Evolutionary conservation across 2,888 invertebrate species (phyloP), one percentile per base, ranked within the genome.

Genomic region (Bhutanitis thaidina): DNA sequence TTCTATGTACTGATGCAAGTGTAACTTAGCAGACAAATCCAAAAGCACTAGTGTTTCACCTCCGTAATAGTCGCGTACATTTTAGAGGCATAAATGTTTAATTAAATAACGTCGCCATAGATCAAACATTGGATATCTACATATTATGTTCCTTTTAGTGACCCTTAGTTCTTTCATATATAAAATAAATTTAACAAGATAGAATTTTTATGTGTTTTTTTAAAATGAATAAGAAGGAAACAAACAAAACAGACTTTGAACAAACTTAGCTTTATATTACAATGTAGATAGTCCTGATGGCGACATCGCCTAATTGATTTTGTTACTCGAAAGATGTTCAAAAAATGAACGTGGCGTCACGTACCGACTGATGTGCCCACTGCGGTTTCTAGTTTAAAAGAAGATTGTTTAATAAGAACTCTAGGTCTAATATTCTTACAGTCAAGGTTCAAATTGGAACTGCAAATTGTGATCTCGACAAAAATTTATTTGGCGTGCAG

Each of bases 301-400:
- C 9, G 37, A 48, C 53, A 62, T 58, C 61, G 67, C 65, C 71
- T 83, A 83, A 85, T 85, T 82, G 84, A 81, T 81, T 85, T 80
- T 80, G 73, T 81, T 80, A 83, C 78, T 75, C 62, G 65, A 70
- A 61, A 65, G 61, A 71, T 74, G 70, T 68, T 71, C 63, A 61
- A 27, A 72, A 75, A 75, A 79, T 67, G 61, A 75, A 74, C 68
- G 71, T 55, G 59, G 61, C 62, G 67, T 70, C 72, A 71, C 74
- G 72, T 65, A 69, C 60, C 65, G 67, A 68, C 51, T 51, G 54
- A 53, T 44, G 57, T 52, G 53, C 52, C 52, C 20, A 35, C 51
- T 56, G n/a, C 50, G 57, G 55, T 49, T 53, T 44, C 47, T 43
- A 13, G 36, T 15, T 27, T 15, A 35, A 1, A 41, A 35, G 12